Conservation (phyloP, 2,797 vertebrate genomes). For the Eulemur mongoz region DNA sequence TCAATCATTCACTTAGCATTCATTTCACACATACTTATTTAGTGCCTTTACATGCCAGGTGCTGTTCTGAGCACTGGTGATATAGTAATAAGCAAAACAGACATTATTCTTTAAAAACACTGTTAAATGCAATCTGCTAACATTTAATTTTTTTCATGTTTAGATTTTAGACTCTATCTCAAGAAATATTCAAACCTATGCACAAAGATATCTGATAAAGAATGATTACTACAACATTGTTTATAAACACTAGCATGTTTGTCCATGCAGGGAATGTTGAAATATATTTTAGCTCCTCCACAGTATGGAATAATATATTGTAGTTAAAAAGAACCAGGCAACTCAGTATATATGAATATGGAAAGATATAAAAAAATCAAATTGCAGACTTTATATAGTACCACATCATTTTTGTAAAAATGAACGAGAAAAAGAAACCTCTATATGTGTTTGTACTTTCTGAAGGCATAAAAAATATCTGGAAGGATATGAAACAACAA, state of each 20-base stretch:
- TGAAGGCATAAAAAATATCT: background rate
- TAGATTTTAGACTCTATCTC: constrained; percentile 42
- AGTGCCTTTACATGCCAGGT: constrained; percentile 58
- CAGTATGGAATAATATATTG: background rate
- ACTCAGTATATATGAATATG: background rate
- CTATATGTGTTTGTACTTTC: background rate
- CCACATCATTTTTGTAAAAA: background rate
- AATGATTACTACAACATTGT: background rate
- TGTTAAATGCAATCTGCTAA: constrained; percentile 65
- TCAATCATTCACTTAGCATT: constrained; percentile 67
- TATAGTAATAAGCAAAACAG: constrained; percentile 62
- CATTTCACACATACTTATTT: constrained; percentile 70
- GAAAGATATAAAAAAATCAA: background rate
- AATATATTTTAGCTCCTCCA: constrained; percentile 36
- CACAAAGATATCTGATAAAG: constrained; percentile 30
- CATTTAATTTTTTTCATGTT: constrained; percentile 34
- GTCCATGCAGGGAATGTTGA: background rate
- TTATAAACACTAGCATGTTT: background rate
- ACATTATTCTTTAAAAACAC: constrained; percentile 61
- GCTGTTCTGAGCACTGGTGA: constrained; percentile 54
- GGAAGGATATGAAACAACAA: background rate
- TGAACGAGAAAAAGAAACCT: background rate
- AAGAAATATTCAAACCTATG: constrained; percentile 36
- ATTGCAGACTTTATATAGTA: background rate
- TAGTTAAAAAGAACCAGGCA: constrained; percentile 14